Percentiles rank a stretch among this genome's conserved stretches.
Evolutionary conservation across 1,140 invertebrate species (phyloP).

Genomic region (Thrips palmi): DNA sequence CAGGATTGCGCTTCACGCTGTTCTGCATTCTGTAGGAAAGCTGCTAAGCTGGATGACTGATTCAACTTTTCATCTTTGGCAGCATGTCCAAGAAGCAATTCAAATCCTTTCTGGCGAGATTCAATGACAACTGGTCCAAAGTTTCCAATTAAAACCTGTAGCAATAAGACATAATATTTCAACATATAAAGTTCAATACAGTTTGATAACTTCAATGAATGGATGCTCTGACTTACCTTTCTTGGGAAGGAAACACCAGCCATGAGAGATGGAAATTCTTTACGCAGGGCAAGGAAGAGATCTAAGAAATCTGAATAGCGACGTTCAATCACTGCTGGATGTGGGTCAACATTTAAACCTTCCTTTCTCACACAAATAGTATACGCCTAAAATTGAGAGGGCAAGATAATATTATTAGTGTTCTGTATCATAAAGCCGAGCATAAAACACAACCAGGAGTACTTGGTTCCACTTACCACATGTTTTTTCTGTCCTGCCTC

Average conservation of each 20-base stretch:
- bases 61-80: slow-evolving; percentile 33
- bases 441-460: no score
- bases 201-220: not conserved
- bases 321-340: slow-evolving; percentile 43
- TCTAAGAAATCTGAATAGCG: slow-evolving; percentile 59
- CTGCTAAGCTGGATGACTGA: slow-evolving; percentile 35
- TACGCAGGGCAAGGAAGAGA: slow-evolving; percentile 40
- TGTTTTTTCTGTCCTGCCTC: no score
- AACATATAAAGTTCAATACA: slow-evolving; percentile 6
- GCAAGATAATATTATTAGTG: no score
- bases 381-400: slow-evolving; percentile 23
- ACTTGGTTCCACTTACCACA: no score
- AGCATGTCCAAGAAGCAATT: slow-evolving; percentile 40
- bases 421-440: no score
- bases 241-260: slow-evolving; percentile 43
- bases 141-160: slow-evolving; percentile 60
- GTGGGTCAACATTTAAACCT: slow-evolving; percentile 27
- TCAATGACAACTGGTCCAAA: slow-evolving; percentile 52
- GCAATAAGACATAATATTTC: slow-evolving; percentile 6
- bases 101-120: slow-evolving; percentile 47
- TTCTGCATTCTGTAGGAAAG: slow-evolving; percentile 49
- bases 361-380: slow-evolving; percentile 36
- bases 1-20: slow-evolving; percentile 36
- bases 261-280: slow-evolving; percentile 36
- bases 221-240: slow-evolving; percentile 34